These are phyloP conservation scores for Amazona ochrocephala DNA, from an alignment of 2,797 vertebrate species.

Conservation along the genomic window DNA sequence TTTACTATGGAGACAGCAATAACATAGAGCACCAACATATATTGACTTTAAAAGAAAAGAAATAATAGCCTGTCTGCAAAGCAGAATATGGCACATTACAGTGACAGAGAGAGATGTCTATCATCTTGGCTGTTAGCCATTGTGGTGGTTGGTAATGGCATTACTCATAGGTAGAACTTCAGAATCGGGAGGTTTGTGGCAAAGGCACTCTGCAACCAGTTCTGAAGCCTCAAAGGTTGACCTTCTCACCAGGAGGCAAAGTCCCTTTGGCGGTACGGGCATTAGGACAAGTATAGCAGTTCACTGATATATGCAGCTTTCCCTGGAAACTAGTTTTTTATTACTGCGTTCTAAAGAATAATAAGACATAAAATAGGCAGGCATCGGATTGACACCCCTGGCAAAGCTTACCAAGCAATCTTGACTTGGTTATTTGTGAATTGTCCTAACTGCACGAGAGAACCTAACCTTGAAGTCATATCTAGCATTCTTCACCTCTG, in stretches of 20 bases:
- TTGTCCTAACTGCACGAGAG: neutral
- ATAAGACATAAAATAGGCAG: neutral
- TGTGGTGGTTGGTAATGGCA: neutral
- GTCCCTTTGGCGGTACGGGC: neutral
- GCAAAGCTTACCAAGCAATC: neutral
- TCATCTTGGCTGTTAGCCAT: neutral
- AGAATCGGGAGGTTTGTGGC: neutral
- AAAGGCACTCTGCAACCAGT: neutral
- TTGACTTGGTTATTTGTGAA: rapidly evolving
- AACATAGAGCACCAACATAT: neutral
- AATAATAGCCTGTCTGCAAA: neutral
- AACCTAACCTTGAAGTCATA: neutral
- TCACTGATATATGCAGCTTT: neutral
- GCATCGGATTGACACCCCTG: neutral
- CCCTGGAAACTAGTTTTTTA: neutral
- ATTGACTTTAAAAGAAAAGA: neutral
- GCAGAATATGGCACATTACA: neutral
- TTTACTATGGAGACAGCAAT: neutral
- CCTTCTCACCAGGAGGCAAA: neutral
- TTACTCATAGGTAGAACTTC: neutral
- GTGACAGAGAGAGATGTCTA: neutral
- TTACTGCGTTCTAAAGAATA: neutral
- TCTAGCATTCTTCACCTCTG: neutral
- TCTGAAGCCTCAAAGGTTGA: neutral
- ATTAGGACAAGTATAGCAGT: neutral